Conservation (phyloP, 2,797 vertebrate genomes). For the Cheirogaleus major region DNA sequence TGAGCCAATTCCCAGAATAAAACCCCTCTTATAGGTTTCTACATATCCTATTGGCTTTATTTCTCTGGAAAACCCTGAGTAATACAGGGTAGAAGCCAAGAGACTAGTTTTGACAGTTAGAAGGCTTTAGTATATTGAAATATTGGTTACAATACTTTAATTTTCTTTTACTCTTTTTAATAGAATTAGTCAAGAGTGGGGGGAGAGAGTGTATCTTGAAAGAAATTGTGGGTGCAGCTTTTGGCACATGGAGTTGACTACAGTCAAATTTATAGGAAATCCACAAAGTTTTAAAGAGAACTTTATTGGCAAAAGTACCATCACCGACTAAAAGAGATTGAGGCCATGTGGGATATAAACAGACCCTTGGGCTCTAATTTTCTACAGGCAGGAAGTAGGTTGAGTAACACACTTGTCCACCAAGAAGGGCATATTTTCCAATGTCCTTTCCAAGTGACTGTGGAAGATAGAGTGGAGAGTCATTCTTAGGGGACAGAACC, state of each 20-base stretch:
- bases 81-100: neutral
- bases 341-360: neutral
- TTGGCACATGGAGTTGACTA: neutral
- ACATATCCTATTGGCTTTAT: neutral
- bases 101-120: neutral
- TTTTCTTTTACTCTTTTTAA: neutral
- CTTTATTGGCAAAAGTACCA: neutral
- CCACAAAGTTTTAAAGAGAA: conserved; percentile 1
- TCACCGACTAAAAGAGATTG: neutral
- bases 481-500: neutral
- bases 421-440: neutral
- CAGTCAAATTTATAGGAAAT: neutral
- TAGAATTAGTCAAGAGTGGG: neutral
- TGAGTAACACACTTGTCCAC: neutral
- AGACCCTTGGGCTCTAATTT: neutral
- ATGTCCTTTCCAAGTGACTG: neutral
- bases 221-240: neutral
- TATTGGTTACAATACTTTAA: neutral
- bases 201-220: neutral
- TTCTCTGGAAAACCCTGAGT: neutral
- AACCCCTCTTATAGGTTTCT: neutral
- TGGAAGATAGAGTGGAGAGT: neutral
- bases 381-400: neutral
- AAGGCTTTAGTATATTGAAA: neutral
- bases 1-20: neutral